Conservation (phyloP, 2,888 invertebrate species). For the Erebia palarica region DNA sequence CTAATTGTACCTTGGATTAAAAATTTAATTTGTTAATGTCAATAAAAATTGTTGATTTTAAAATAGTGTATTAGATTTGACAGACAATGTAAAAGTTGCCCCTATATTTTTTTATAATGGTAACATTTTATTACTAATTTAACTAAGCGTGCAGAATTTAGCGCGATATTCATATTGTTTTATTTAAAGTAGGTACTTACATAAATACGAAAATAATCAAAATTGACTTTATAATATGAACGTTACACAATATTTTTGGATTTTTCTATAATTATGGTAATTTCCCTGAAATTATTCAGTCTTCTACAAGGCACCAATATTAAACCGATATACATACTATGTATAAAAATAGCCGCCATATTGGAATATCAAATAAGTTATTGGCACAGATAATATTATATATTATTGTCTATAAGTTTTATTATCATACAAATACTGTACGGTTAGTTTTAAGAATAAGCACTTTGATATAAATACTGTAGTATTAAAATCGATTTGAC, state of each 20-base stretch:
- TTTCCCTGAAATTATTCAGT: constrained; percentile 51
- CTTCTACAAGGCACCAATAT: constrained; percentile 71
- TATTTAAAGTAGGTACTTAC: constrained; percentile 2
- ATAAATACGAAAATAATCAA: constrained; percentile 37
- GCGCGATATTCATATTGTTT: constrained; percentile 31
- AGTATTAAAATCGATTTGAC: not conserved
- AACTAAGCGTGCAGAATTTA: constrained; percentile 46
- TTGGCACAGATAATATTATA: constrained; percentile 42
- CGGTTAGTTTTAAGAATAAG: constrained; percentile 23
- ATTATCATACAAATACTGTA: constrained; percentile 33
- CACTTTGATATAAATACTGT: constrained; percentile 16
- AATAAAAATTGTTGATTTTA: constrained; percentile 13
- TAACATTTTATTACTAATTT: constrained; percentile 48
- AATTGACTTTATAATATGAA: constrained; percentile 36
- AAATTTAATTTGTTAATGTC: constrained; percentile 15
- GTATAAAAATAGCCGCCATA: constrained; percentile 53
- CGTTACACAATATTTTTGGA: constrained; percentile 8
- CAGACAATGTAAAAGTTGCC: constrained; percentile 51
- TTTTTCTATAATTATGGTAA: constrained; percentile 28
- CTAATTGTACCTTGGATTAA: constrained; percentile 35
- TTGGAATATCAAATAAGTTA: constrained; percentile 31
- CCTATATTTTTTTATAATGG: constrained; percentile 45
- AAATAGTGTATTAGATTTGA: constrained; percentile 44
- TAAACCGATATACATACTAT: constrained; percentile 45
- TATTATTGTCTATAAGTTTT: constrained; percentile 42